Evolutionary conservation across 2,888 invertebrate species (phyloP), one percentile per base, ranked within the genome.

Genomic region (Galerucella nymphaeae): DNA sequence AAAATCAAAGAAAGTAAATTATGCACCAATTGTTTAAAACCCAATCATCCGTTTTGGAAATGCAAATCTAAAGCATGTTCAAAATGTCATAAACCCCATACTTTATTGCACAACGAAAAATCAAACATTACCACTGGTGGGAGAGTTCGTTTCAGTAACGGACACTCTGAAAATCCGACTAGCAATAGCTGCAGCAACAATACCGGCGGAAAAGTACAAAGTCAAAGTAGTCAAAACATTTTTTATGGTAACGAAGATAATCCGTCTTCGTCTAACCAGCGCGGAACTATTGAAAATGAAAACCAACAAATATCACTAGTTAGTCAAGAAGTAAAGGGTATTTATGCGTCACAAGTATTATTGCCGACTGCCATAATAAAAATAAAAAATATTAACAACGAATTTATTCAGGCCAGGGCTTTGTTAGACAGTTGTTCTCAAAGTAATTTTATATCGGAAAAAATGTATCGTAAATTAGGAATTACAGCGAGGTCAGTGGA

Each of bases 391-490:
- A n/a, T 9, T 10, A 53, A 53, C 9, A 53, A 53, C 10, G 53
- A 53, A 53, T 53, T 53, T 53, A 18, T 53, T 53, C n/a, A n/a
- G n/a, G n/a, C n/a, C n/a, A n/a, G n/a, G n/a, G n/a, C n/a, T n/a
- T n/a, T 16, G n/a, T 18, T 53, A 53, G 18, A 53, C 18, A 53
- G 53, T 16, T 16, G 53, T 16, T 53, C 10, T 16, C 53, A 53
- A 18, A 53, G 53, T 18, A 53, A 53, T 53, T 53, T 53, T 53
- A 53, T 53, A 16, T 53, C 53, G 16, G 53, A 53, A 8, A 53
- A 53, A 53, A 16, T 53, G 18, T 53, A 53, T 53, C 53, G 16
- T 4, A 16, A 53, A 9, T 53, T 53, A 16, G 18, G 53, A 16
- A 53, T 53, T 53, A 16, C 50, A 16, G 6, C 50, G n/a, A 18